Base-by-base conservation (phyloP, 2,888 invertebrate species). In the Molorchus minor region DNA sequence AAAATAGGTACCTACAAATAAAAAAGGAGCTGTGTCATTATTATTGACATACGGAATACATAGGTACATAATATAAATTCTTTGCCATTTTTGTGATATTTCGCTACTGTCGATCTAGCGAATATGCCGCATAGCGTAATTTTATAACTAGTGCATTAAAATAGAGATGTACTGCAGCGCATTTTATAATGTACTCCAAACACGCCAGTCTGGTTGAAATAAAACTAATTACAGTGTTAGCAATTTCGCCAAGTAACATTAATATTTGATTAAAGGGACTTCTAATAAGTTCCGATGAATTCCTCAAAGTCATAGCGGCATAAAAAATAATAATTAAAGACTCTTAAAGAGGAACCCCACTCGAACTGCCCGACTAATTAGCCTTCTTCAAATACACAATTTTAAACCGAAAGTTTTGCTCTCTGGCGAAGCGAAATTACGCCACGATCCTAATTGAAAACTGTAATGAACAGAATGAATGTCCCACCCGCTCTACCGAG, bases 401-500 rank as follows among this genome's bases (percentile, higher is more conserved):
- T 62, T 58, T 56, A 38, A 61, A 46, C 57, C 47, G 45, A 60
- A 68, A 68, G 59, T 67, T 64, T 56, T 60, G 56, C 53, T 53
- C 44, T 51, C 58, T 56, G 61, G 47, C 54, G 46, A 63, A 67
- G 47, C 54, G 46, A 63, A 67, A 69, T 69, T 65, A 67, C 64
- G 59, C 52, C 58, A 45, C 45, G 58, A 53, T 64, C 63, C 58
- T 69, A 69, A 69, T 67, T 69, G 69, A 64, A 69, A 67, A 66
- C 63, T 66, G 69, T 64, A 64, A 67, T 63, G 68, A 67, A 66
- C 58, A 58, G 63, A 67, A 68, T 65, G 63, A 62, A 67, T 56
- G 53, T 55, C 56, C 62, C 15, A 36, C 25, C 13, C 45, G 56
- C 38, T 41, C 56, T 46, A 56, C 43, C 44, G 58, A 54, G 58